phyloP scores from a whole-genome alignment of 2,797 vertebrate species.

The Australoheros facetus region DNA sequence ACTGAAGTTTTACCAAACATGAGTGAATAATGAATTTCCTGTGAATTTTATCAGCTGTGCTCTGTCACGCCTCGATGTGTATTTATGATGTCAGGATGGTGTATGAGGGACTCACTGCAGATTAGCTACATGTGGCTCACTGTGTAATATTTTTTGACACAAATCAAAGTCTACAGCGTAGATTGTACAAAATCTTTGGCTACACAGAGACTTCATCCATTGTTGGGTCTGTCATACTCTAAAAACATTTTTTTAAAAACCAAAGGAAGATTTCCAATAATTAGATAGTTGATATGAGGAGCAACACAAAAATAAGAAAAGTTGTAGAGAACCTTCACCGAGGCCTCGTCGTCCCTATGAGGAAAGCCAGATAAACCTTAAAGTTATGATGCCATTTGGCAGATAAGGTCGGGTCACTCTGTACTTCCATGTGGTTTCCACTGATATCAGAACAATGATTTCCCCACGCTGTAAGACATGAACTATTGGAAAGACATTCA shows the following conservation, averaged over 20 bases:
- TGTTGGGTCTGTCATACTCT: accelerated
- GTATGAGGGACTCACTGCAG: not conserved
- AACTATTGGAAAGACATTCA: slow-evolving; percentile 6
- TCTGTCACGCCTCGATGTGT: not conserved
- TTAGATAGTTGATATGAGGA: not conserved
- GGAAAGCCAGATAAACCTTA: not conserved
- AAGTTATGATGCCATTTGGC: not conserved
- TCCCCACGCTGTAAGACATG: not conserved
- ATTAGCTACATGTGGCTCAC: not conserved
- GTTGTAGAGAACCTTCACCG: too few relatives aligned
- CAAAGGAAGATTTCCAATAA: not conserved
- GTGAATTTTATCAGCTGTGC: accelerated
- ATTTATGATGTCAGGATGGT: not conserved
- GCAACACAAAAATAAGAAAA: too few relatives aligned
- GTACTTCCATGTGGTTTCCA: not conserved
- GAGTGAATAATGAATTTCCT: accelerated
- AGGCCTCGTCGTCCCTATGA: not conserved
- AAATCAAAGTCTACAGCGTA: too few relatives aligned
- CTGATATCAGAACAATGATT: not conserved
- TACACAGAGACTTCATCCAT: not conserved
- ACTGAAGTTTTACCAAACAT: not conserved
- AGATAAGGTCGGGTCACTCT: not conserved
- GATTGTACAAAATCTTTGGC: accelerated
- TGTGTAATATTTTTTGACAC: not conserved
- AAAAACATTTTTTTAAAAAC: too few relatives aligned